A percentile compares a stretch with the other conserved stretches of the same genome.
phyloP scores from a whole-genome alignment of 1,140 invertebrate genomes.

The Scaptomyza montana region DNA sequence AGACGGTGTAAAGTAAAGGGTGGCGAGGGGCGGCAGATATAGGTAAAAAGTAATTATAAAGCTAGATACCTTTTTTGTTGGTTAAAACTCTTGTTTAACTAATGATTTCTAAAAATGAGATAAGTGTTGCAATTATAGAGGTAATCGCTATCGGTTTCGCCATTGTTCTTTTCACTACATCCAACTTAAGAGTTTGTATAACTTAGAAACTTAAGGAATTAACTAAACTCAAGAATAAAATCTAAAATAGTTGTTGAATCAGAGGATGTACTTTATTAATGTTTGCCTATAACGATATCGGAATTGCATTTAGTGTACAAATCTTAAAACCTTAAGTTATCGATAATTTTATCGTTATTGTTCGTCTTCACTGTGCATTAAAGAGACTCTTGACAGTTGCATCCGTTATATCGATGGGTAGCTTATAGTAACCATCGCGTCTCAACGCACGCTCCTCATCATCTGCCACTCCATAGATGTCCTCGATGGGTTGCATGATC shows the following conservation, averaged over 20 bases:
- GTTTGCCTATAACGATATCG: not conserved
- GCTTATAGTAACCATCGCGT: constrained; percentile 64
- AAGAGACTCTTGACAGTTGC: constrained; percentile 68
- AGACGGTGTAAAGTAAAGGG: no score
- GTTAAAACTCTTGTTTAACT: constrained; percentile 3
- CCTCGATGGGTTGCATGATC: constrained; percentile 74
- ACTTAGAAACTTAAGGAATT: no score
- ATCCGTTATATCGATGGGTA: constrained; percentile 68
- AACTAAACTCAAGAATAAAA: no score
- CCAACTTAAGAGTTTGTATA: no score
- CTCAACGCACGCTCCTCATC: constrained; percentile 66
- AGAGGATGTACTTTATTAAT: no score
- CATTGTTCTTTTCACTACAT: no score
- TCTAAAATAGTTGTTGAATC: no score
- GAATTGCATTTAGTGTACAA: no score
- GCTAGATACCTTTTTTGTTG: constrained; percentile 1
- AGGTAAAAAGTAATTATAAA: constrained; percentile 66
- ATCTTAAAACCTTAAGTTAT: no score
- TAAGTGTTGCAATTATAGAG: not conserved
- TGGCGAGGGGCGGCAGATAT: not conserved
- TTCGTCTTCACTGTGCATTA: constrained; percentile 55
- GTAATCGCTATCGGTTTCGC: not conserved
- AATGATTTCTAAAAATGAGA: not conserved
- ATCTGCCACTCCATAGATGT: constrained; percentile 71
- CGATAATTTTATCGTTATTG: not conserved